phyloP scores from a whole-genome alignment of 2,113 vertebrate genomes.

The Argyrosomus japonicus region DNA sequence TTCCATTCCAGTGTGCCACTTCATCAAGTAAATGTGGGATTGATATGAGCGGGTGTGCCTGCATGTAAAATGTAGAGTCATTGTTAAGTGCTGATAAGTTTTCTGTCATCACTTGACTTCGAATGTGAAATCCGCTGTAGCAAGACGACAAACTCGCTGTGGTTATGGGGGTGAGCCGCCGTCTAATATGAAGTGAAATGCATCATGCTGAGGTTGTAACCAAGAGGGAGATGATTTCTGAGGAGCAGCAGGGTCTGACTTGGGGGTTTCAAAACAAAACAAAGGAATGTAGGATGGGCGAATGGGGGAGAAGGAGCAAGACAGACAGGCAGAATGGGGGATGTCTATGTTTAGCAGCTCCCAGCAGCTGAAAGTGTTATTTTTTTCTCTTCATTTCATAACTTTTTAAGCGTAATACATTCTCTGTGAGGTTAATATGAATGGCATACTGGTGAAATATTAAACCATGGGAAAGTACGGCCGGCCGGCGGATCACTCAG shows the following conservation, averaged over 20 bases:
- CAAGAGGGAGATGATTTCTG: conserved; percentile 37
- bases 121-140: conserved; percentile 31
- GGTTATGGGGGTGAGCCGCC: not conserved
- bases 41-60: conserved; percentile 28
- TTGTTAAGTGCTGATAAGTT: conserved; percentile 45
- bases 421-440: conserved; percentile 60
- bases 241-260: conserved; percentile 46
- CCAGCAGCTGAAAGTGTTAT: conserved; percentile 45
- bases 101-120: conserved; percentile 55
- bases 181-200: conserved; percentile 33
- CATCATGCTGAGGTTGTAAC: conserved; percentile 36
- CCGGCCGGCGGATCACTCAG: conserved; percentile 49
- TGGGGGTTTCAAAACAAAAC: conserved; percentile 48
- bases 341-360: conserved; percentile 62
- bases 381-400: conserved; percentile 57
- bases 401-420: conserved; percentile 64
- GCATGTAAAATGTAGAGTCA: conserved; percentile 42
- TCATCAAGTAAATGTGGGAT: conserved; percentile 39
- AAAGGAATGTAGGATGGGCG: conserved; percentile 37
- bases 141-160: conserved; percentile 20
- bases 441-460: conserved; percentile 75
- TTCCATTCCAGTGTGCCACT: conserved; percentile 35
- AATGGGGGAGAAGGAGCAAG: conserved; percentile 28
- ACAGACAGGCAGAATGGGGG: conserved; percentile 14
- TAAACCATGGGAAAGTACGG: conserved; percentile 79